phyloP scores from a whole-genome alignment of 2,797 vertebrate genomes.

The Alectoris magna region DNA sequence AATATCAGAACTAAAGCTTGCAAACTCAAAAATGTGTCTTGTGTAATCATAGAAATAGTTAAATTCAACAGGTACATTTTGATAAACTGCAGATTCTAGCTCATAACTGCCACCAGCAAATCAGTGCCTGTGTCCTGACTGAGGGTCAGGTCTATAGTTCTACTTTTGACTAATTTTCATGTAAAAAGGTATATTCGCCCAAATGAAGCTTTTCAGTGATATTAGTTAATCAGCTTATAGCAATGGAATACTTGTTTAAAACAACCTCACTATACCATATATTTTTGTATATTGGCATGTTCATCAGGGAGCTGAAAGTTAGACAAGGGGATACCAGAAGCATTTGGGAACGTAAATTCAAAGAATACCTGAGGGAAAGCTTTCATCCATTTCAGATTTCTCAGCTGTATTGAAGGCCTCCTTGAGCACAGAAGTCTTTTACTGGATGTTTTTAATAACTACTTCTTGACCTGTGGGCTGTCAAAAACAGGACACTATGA shows the following conservation, averaged over 20 bases:
- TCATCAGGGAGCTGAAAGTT: not conserved
- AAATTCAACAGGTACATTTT: not conserved
- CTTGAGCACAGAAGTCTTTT: not conserved
- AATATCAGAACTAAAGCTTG: not conserved
- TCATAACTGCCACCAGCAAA: not conserved
- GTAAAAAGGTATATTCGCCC: not conserved
- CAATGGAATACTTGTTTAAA: not conserved
- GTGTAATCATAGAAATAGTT: not conserved
- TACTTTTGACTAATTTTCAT: not conserved
- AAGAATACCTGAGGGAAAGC: not conserved
- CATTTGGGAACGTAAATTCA: not conserved
- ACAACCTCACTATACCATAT: fast-evolving
- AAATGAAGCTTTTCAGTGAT: not conserved
- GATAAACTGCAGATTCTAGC: not conserved
- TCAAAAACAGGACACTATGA: not conserved
- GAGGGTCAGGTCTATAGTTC: not conserved
- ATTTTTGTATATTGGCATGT: not conserved
- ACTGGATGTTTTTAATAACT: not conserved
- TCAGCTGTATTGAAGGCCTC: not conserved
- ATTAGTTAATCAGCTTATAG: not conserved
- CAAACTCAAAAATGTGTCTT: fast-evolving
- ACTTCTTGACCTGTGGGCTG: fast-evolving
- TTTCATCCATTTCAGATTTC: not conserved
- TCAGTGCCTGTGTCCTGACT: not conserved
- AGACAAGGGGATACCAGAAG: not conserved